phyloP scores from a whole-genome alignment of 2,797 vertebrate species.

The Thripadectes ignobilis region DNA sequence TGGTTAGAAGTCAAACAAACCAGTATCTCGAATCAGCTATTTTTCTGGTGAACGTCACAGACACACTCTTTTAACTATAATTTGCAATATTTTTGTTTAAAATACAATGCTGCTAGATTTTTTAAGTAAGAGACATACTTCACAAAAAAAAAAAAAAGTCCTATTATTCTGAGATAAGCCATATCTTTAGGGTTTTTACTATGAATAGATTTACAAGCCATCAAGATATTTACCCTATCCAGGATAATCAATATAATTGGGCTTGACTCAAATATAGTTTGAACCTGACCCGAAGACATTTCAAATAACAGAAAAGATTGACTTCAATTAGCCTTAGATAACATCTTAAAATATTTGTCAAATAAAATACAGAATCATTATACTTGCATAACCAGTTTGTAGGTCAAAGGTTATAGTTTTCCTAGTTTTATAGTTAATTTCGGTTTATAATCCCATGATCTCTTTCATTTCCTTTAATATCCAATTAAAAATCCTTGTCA shows the following conservation, averaged over 20 bases:
- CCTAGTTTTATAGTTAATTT: neutral
- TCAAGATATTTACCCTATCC: neutral
- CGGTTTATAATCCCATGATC: neutral
- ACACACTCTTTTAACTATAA: neutral
- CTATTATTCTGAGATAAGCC: neutral
- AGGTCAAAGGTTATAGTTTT: constrained; percentile 1
- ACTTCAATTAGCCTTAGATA: constrained; percentile 37
- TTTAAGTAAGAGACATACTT: neutral
- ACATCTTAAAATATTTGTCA: constrained; percentile 31
- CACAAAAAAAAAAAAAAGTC: neutral
- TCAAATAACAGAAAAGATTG: neutral
- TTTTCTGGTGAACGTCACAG: neutral
- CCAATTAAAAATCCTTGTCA: constrained; percentile 32
- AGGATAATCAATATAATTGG: constrained; percentile 52
- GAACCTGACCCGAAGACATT: neutral
- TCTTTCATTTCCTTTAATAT: constrained; percentile 1
- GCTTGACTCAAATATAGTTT: constrained; percentile 14
- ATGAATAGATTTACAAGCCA: neutral
- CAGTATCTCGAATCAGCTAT: neutral
- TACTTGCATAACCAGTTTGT: neutral
- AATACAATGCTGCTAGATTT: neutral
- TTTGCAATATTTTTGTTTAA: neutral
- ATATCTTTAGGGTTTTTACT: neutral
- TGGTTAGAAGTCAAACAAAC: neutral
- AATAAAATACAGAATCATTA: neutral